Evolutionary conservation across 2,113 vertebrate species (phyloP).

Genomic region (Passerina amoena): DNA sequence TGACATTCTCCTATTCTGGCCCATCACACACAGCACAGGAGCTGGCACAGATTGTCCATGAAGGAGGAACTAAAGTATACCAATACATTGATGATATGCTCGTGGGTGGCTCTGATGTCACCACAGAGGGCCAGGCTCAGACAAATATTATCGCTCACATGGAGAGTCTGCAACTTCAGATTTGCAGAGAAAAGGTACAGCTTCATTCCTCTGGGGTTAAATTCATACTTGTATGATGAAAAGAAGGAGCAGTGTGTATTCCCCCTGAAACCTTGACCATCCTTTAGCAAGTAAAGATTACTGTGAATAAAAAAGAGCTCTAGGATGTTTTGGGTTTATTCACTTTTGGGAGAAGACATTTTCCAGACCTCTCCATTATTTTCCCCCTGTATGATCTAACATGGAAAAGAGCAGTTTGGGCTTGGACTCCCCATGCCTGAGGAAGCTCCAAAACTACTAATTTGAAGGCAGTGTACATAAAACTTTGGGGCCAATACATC

Average conservation of each 20-base stretch:
- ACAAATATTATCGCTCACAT: background rate
- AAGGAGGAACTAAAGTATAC: background rate
- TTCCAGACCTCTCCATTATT: background rate
- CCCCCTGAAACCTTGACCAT: background rate
- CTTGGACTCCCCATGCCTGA: background rate
- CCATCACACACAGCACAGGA: fast-evolving
- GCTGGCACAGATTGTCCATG: background rate
- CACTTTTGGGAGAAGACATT: fast-evolving
- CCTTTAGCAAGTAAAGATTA: background rate
- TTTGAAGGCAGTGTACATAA: background rate
- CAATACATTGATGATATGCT: too few species aligned
- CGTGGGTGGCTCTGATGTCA: background rate
- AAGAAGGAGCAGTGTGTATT: background rate
- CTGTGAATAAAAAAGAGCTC: background rate
- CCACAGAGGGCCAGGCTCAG: background rate
- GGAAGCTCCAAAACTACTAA: background rate
- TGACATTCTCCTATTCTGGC: background rate
- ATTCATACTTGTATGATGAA: background rate
- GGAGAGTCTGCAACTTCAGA: background rate
- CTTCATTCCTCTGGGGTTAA: background rate
- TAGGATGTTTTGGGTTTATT: background rate
- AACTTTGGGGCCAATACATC: too few species aligned
- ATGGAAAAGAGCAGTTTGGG: background rate
- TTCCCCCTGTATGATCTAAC: background rate
- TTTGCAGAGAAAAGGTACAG: background rate